These are phyloP conservation scores for Drosophila albomicans DNA, from an alignment of 1,140 invertebrate genomes.

Conservation along the genomic window DNA sequence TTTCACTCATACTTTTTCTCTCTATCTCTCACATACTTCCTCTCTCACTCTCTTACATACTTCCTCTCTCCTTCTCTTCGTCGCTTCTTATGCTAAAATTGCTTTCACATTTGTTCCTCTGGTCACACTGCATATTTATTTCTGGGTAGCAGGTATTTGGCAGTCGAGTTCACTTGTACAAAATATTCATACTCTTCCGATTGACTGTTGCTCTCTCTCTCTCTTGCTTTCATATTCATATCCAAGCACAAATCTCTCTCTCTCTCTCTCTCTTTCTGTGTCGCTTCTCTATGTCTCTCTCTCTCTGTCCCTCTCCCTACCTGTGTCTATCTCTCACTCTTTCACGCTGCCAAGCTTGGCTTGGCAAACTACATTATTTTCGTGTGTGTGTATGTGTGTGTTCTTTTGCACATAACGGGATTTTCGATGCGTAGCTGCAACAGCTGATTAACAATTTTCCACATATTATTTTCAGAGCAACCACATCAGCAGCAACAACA, in stretches of 20 bases:
- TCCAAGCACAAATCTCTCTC: neutral
- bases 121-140: too few relatives aligned
- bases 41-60: too few relatives aligned
- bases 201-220: neutral
- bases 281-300: slow-evolving; percentile 1
- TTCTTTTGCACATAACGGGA: slow-evolving; percentile 36
- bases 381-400: slow-evolving; percentile 26
- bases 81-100: neutral
- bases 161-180: too few relatives aligned
- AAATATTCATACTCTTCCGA: too few relatives aligned
- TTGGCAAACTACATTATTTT: slow-evolving; percentile 36
- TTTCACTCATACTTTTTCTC: too few relatives aligned
- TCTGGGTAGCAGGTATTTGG: too few relatives aligned
- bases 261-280: neutral
- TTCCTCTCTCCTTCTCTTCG: neutral
- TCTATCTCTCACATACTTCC: too few relatives aligned
- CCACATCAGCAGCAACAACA: slow-evolving; percentile 16
- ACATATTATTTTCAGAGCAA: slow-evolving; percentile 46
- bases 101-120: too few relatives aligned
- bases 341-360: slow-evolving; percentile 25
- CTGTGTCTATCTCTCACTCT: slow-evolving; percentile 24
- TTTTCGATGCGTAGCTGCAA: neutral
- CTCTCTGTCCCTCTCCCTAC: slow-evolving; percentile 1
- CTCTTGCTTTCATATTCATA: neutral
- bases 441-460: neutral